A percentile compares a stretch with the other conserved stretches of the same genome.
Evolutionary conservation across 2,797 vertebrate species (phyloP).

Genomic region (Pseudocheirus occidentalis): DNA sequence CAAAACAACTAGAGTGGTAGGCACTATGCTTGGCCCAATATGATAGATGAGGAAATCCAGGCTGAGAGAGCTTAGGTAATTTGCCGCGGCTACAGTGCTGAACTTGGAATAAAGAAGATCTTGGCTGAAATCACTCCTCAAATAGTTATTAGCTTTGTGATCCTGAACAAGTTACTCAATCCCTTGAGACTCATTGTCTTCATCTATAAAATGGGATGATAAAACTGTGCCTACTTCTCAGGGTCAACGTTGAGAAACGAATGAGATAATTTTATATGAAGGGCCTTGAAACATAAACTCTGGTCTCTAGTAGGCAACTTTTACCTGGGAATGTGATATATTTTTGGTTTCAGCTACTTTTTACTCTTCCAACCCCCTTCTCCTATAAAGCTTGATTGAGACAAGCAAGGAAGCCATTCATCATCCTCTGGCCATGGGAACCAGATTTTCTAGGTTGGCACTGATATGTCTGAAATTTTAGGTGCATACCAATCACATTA

Average conservation of each 20-base stretch:
- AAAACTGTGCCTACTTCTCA: neutral
- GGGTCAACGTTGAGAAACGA: neutral
- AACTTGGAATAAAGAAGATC: neutral
- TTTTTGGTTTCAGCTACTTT: neutral
- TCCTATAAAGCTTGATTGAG: neutral
- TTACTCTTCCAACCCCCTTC: neutral
- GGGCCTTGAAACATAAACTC: neutral
- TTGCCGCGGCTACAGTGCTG: too few relatives aligned
- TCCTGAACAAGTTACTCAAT: neutral
- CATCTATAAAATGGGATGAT: neutral
- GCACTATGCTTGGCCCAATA: neutral
- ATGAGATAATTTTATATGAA: neutral
- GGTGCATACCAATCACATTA: neutral
- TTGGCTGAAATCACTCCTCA: neutral
- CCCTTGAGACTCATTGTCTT: slow-evolving; percentile 7
- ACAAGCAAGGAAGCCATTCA: neutral
- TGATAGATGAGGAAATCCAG: neutral
- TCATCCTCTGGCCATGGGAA: neutral
- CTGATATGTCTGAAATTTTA: neutral
- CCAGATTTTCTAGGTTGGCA: neutral
- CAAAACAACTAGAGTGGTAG: neutral
- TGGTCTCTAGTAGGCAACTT: neutral
- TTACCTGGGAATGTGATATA: neutral
- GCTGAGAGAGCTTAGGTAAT: neutral
- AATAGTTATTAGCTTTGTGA: neutral